Conservation (phyloP, 2,888 invertebrate species). For the Taphrorychus bicolor region DNA sequence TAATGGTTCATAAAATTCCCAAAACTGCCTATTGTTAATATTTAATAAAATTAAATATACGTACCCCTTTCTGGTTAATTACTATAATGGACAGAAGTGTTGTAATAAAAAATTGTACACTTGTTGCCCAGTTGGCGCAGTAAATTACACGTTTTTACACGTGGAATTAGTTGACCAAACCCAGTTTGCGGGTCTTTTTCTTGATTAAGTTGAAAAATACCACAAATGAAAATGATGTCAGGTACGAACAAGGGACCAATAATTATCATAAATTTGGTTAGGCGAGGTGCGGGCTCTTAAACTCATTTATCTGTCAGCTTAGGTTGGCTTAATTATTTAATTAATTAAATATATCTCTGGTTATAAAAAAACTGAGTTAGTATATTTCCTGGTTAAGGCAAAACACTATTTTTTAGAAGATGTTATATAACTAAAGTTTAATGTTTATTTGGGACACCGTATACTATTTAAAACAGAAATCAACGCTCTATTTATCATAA, state of each 20-base stretch:
- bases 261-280: background rate
- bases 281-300: too few relatives aligned
- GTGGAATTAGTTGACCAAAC: constrained; percentile 34
- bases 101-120: constrained; percentile 42
- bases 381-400: too few relatives aligned
- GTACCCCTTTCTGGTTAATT: constrained; percentile 36
- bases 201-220: constrained; percentile 28
- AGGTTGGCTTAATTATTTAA: too few relatives aligned
- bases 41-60: constrained; percentile 40
- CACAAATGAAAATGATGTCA: background rate
- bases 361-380: too few relatives aligned
- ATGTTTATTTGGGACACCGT: too few relatives aligned
- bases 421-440: too few relatives aligned
- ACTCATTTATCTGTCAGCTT: too few relatives aligned
- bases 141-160: constrained; percentile 38
- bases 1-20: constrained; percentile 27
- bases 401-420: too few relatives aligned
- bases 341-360: too few relatives aligned
- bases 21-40: constrained; percentile 36
- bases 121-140: constrained; percentile 36
- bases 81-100: constrained; percentile 38
- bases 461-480: too few relatives aligned
- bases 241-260: background rate
- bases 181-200: constrained; percentile 32
- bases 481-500: too few relatives aligned